These are phyloP conservation scores for Coptotermes formosanus DNA, from an alignment of 1,140 invertebrate genomes.

Conservation along the genomic window DNA sequence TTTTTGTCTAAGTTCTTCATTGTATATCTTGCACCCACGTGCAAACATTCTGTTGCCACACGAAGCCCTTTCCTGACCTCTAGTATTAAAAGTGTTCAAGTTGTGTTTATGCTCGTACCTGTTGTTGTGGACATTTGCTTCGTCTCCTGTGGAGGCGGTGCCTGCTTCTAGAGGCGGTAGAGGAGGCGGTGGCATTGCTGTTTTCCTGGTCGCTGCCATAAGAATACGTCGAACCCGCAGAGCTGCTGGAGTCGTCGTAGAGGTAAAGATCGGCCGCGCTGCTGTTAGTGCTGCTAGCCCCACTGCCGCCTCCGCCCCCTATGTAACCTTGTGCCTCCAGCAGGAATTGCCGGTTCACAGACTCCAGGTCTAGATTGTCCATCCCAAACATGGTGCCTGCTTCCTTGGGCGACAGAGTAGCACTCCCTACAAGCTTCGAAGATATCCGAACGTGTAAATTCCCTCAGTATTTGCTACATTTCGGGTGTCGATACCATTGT, in stretches of 20 bases:
- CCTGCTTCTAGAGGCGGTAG: slow-evolving; percentile 33
- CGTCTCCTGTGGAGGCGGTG: slow-evolving; percentile 35
- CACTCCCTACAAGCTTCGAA: too few species aligned
- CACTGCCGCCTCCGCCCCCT: neutral
- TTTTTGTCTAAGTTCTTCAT: too few species aligned
- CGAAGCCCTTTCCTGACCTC: too few species aligned
- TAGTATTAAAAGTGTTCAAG: too few species aligned
- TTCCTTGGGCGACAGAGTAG: neutral
- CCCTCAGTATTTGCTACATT: too few species aligned
- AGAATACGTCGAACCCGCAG: neutral
- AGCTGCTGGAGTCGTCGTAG: slow-evolving; percentile 30
- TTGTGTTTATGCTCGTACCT: neutral
- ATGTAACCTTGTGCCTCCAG: slow-evolving; percentile 23
- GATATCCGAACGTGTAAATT: too few species aligned
- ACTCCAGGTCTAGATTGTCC: slow-evolving; percentile 32
- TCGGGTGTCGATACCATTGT: too few species aligned
- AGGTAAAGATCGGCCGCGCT: slow-evolving; percentile 26
- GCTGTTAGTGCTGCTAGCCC: slow-evolving; percentile 15
- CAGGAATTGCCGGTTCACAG: slow-evolving; percentile 25
- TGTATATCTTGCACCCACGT: too few species aligned
- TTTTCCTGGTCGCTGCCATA: slow-evolving; percentile 32
- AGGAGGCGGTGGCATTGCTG: slow-evolving; percentile 1
- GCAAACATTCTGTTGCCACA: too few species aligned
- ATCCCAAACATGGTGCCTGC: slow-evolving; percentile 30
- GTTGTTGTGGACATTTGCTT: slow-evolving; percentile 33